These are phyloP conservation scores for Eilema griseolum DNA, from an alignment of 2,888 invertebrate species.

Conservation along the genomic window DNA sequence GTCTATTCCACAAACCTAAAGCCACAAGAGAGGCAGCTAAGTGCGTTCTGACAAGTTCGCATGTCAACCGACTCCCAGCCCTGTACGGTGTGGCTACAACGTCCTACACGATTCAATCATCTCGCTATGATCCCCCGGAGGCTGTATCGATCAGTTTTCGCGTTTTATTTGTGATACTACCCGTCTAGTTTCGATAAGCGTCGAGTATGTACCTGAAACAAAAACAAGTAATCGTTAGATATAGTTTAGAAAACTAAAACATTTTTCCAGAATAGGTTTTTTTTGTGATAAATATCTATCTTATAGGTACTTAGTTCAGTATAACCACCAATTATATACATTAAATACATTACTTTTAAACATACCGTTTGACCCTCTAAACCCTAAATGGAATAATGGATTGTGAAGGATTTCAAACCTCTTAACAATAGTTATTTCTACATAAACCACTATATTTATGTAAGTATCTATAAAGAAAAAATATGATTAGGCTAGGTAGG, in stretches of 20 bases:
- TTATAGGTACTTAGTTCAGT: no score
- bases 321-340: no score
- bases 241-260: not conserved
- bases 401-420: not conserved
- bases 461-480: no score
- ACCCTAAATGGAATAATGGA: no score
- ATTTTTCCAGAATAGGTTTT: no score
- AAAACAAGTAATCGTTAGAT: slow-evolving; percentile 32
- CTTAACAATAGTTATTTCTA: not conserved
- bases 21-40: not conserved
- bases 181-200: not conserved
- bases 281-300: no score
- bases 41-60: not conserved
- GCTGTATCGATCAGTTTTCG: slow-evolving; percentile 24
- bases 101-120: slow-evolving; percentile 23
- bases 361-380: no score
- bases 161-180: slow-evolving; percentile 10
- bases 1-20: no score
- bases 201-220: slow-evolving; percentile 51
- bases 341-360: no score
- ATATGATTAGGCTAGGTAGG: no score
- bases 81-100: slow-evolving; percentile 11
- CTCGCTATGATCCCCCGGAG: slow-evolving; percentile 16
- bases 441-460: not conserved
- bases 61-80: slow-evolving; percentile 4